phyloP scores from a whole-genome alignment of 1,140 invertebrate species.

The Platyura marginata region DNA sequence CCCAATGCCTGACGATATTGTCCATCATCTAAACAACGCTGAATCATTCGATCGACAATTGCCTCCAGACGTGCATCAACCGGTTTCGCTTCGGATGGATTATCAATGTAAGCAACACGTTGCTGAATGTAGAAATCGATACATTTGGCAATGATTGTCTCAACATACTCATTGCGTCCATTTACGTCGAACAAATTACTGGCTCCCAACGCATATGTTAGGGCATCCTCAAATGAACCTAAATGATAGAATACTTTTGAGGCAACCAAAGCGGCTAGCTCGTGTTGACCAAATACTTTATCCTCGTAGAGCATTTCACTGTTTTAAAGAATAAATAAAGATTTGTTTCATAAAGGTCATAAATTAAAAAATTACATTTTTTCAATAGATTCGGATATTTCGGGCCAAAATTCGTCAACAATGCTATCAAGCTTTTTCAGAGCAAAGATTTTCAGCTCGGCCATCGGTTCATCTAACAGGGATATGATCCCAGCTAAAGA shows the following conservation, averaged over 20 bases:
- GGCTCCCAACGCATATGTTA: conserved; percentile 85
- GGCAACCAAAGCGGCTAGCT: conserved; percentile 88
- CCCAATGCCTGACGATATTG: conserved; percentile 89
- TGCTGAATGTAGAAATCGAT: conserved; percentile 90
- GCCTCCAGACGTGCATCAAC: conserved; percentile 81
- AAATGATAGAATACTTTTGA: conserved; percentile 98
- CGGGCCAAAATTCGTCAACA: conserved; percentile 96
- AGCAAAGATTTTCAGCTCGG: conserved; percentile 86
- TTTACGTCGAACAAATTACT: conserved; percentile 89
- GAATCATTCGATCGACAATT: conserved; percentile 95
- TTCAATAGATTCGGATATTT: conserved; percentile 93
- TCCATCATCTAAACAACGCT: conserved; percentile 81
- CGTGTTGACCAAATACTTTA: conserved; percentile 65
- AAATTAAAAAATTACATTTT: conserved; percentile 55
- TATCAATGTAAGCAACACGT: conserved; percentile 47
- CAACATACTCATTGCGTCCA: conserved; percentile 83
- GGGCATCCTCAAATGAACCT: conserved; percentile 87
- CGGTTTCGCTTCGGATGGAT: conserved; percentile 37
- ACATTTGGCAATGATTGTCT: conserved; percentile 91
- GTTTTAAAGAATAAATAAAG: conserved; percentile 5
- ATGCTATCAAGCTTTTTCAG: conserved; percentile 78
- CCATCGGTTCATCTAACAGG: conserved; percentile 81
- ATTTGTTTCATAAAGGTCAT: conserved; percentile 2
- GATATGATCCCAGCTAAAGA: conserved; percentile 77
- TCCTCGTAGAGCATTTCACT: conserved; percentile 93